Conservation (phyloP, 2,113 vertebrate genomes). For the Potamarius usumacintae region DNA sequence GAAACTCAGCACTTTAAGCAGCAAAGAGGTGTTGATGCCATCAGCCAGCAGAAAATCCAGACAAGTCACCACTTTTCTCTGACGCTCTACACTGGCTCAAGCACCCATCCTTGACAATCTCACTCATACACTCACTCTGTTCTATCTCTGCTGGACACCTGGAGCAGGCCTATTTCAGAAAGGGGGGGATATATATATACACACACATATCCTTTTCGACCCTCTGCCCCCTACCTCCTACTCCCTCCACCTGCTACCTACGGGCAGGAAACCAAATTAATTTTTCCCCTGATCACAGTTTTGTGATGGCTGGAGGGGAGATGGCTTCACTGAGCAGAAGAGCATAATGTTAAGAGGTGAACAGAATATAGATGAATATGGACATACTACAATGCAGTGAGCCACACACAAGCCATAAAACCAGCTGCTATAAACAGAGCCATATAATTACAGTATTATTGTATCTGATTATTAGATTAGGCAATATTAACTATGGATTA, state of each 20-base stretch:
- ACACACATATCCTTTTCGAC: not conserved
- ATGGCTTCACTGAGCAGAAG: not conserved
- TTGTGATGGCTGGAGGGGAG: slow-evolving; percentile 6
- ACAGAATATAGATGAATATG: slow-evolving; percentile 21
- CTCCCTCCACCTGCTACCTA: not conserved
- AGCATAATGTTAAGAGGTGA: slow-evolving; percentile 8
- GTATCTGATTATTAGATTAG: not conserved
- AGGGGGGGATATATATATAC: not conserved
- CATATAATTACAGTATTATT: not conserved
- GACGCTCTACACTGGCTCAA: slow-evolving; percentile 40
- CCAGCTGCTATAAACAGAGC: not conserved
- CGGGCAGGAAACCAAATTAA: slow-evolving; percentile 7
- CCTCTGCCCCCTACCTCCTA: too few species aligned
- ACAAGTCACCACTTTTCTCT: slow-evolving; percentile 52
- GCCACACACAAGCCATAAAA: not conserved
- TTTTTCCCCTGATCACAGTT: slow-evolving; percentile 42
- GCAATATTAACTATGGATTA: not conserved
- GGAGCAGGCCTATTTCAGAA: slow-evolving; percentile 14
- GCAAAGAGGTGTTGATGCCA: slow-evolving; percentile 64
- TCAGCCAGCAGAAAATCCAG: slow-evolving; percentile 43
- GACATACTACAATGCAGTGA: not conserved
- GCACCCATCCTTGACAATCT: slow-evolving; percentile 48
- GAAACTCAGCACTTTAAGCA: slow-evolving; percentile 64
- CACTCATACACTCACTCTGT: slow-evolving; percentile 33
- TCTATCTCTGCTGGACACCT: slow-evolving; percentile 56